Conservation (phyloP, 1,140 invertebrate species). For the Drosophila burlai region DNA sequence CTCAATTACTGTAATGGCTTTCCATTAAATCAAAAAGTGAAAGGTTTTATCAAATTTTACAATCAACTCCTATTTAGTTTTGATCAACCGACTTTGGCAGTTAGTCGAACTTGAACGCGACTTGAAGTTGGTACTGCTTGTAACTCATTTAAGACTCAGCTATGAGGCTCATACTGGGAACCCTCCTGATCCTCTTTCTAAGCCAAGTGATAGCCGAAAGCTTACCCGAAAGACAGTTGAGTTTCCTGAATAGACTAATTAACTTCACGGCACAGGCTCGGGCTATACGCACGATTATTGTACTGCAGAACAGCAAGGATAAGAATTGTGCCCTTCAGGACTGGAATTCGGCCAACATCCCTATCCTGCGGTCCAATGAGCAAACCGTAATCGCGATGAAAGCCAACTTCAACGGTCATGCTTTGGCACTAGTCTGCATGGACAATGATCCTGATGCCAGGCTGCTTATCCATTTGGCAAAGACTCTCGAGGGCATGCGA, state of each 20-base stretch:
- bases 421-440: slow-evolving; percentile 36
- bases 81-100: neutral
- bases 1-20: neutral
- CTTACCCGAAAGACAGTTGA: neutral
- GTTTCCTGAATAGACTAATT: neutral
- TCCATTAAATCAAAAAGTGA: neutral
- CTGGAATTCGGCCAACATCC: slow-evolving; percentile 1
- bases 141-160: neutral
- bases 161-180: neutral
- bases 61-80: neutral
- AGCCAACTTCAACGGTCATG: neutral
- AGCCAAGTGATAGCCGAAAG: neutral
- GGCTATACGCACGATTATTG: neutral
- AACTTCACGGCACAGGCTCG: neutral
- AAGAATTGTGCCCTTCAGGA: neutral
- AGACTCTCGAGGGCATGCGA: slow-evolving; percentile 10
- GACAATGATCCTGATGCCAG: neutral
- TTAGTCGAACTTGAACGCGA: neutral
- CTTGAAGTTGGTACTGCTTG: neutral
- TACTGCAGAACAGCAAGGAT: neutral
- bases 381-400: neutral
- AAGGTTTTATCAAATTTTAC: neutral
- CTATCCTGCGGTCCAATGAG: slow-evolving; percentile 8
- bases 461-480: slow-evolving; percentile 16
- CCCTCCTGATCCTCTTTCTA: neutral